A percentile compares a stretch with the other conserved stretches of the same genome.
These are phyloP conservation scores for Ceratothoa steindachneri DNA, from an alignment of 2,888 invertebrate species.

Conservation along the genomic window DNA sequence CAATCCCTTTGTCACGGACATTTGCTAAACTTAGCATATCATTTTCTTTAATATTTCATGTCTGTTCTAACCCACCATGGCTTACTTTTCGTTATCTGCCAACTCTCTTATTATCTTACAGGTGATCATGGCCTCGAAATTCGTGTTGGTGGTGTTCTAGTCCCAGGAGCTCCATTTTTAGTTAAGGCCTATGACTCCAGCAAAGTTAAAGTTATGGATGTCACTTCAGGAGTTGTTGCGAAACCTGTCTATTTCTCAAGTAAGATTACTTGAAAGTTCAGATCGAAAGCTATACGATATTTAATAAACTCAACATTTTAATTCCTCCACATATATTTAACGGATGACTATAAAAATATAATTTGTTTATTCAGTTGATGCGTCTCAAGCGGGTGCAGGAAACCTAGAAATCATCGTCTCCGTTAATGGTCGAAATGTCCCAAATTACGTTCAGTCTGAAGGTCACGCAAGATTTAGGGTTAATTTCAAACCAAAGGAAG, in stretches of 20 bases:
- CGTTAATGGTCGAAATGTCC: constrained; percentile 91
- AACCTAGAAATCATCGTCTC: constrained; percentile 97
- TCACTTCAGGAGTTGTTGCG: constrained; percentile 82
- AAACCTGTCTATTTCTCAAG: constrained; percentile 92
- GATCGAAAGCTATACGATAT: not conserved
- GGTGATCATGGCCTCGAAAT: constrained; percentile 87
- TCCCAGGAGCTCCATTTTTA: constrained; percentile 91
- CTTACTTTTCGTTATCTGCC: too few species aligned
- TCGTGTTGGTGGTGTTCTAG: constrained; percentile 66
- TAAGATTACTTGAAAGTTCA: constrained; percentile 55
- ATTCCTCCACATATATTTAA: too few species aligned
- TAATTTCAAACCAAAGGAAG: constrained; percentile 93
- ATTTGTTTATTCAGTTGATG: constrained; percentile 59
- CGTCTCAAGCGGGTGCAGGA: constrained; percentile 73
- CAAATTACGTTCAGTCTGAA: constrained; percentile 95
- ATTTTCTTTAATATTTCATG: too few species aligned
- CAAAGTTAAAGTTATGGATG: constrained; percentile 90
- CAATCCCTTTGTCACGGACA: too few species aligned
- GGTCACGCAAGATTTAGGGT: constrained; percentile 90
- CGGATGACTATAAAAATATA: too few species aligned
- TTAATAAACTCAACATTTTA: too few species aligned
- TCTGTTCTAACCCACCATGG: too few species aligned
- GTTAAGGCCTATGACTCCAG: constrained; percentile 94
- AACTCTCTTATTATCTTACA: too few species aligned
- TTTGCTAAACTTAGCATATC: too few species aligned